Evolutionary conservation across 1,140 invertebrate species (phyloP), one percentile per base, ranked within the genome.

Genomic region (Bombus huntii): DNA sequence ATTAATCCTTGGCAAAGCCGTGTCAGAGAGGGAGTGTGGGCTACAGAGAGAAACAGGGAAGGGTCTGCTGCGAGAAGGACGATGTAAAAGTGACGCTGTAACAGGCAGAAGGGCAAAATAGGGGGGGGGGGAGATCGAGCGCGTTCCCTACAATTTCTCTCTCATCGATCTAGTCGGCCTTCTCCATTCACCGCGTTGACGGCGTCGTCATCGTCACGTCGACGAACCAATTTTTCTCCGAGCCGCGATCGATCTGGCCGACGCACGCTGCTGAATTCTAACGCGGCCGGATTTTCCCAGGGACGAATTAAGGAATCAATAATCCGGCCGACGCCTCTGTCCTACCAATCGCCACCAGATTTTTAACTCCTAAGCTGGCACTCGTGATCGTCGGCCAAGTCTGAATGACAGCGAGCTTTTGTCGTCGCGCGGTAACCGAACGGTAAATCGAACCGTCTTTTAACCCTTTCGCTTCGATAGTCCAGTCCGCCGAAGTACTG

Each of bases 1-100:
- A 91, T 92, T 92, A 92, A 92, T 92, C 91, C 90, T 91, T 90
- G 89, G 81, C 73, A 86, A 83, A 89, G 89, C 81, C 85, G 79
- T 82, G 77, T 78, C 44, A 57, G 44, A 74, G 28, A 31, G 39
- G 25, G 57, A 65, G 44, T 25, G 59, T 25, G n/a, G 47, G 39
- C 47, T 22, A 53, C 47, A 34, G 34, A n/a, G 53, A 65, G 70
- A 39, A 57, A 39, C 6, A 10, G 34, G 0, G 31, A 6, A 18
- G n/a, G 2, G 25, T 10, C 0, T 10, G n/a, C 13, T 65, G 28
- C n/a, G 28, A 37, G 65, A 42, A 73, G 39, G 42, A 31, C n/a
- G 44, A 15, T 73, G 65, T 42, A 57, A 72, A 76, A 80, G 68
- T 39, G 62, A 68, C 74, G 78, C 6, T 2, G 77, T 31, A 31